A percentile compares a stretch with the other conserved stretches of the same genome.
Evolutionary conservation across 2,797 vertebrate species (phyloP).

Genomic region (Orientallactaga sibirica): DNA sequence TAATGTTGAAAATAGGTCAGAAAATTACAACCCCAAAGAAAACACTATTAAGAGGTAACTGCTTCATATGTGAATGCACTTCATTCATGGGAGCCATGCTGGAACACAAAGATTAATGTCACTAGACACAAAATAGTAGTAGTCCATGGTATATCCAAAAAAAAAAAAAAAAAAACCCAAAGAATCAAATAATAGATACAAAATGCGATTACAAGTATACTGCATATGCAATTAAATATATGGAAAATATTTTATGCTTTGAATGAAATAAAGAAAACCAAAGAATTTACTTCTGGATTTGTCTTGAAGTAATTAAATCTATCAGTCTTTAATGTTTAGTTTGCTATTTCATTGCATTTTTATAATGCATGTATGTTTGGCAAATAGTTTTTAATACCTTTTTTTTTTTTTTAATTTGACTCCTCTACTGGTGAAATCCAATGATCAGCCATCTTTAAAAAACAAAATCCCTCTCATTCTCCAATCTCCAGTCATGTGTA

Average conservation of each 20-base stretch:
- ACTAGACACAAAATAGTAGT: neutral
- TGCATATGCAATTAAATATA: neutral
- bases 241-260: neutral
- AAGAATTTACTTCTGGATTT: neutral
- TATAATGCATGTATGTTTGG: neutral
- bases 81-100: neutral
- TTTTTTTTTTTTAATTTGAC: neutral
- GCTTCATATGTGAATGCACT: neutral
- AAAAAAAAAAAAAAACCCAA: neutral
- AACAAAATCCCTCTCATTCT: neutral
- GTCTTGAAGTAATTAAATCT: neutral
- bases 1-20: neutral
- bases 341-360: neutral
- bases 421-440: conserved; percentile 9
- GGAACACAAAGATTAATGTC: neutral
- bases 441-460: neutral
- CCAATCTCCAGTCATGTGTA: neutral
- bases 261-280: neutral
- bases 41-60: neutral
- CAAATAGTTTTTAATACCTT: neutral
- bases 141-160: neutral
- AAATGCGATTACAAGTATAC: neutral
- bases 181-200: neutral
- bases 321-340: neutral
- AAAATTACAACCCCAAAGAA: neutral